Conservation (phyloP, 53 echinoderm and acorn worm species). For the Crossaster papposus region DNA sequence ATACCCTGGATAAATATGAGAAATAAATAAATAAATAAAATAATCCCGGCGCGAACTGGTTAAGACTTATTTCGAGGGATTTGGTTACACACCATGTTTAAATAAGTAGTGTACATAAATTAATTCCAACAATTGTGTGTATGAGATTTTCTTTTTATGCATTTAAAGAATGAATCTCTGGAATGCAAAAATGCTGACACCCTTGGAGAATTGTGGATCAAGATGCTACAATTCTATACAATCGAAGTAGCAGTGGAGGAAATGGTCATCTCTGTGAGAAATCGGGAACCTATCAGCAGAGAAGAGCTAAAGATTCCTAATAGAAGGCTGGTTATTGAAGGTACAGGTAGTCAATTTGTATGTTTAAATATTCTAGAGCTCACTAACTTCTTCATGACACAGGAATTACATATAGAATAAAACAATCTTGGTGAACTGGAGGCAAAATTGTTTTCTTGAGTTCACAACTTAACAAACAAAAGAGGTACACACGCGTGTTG, state of each 20-base stretch:
- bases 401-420: too few relatives aligned
- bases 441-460: too few relatives aligned
- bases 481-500: too few relatives aligned
- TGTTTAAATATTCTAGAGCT: background rate
- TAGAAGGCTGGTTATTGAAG: constrained; percentile 88
- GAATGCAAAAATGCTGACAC: constrained; percentile 66
- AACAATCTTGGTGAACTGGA: too few relatives aligned
- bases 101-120: too few relatives aligned
- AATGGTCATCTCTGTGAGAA: constrained; percentile 77
- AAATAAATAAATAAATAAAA: too few relatives aligned
- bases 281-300: constrained; percentile 65
- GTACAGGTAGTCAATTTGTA: constrained; percentile 37
- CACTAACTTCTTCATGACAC: background rate
- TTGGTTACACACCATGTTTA: too few relatives aligned
- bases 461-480: too few relatives aligned
- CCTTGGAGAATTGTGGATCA: constrained; percentile 85
- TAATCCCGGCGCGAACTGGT: too few relatives aligned
- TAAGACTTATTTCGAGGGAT: too few relatives aligned
- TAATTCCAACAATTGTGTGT: background rate
- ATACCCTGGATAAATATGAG: too few relatives aligned
- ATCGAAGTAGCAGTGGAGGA: constrained; percentile 80
- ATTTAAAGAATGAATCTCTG: constrained; percentile 67
- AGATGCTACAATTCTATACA: constrained; percentile 80
- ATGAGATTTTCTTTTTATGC: background rate
- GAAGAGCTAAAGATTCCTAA: constrained; percentile 79